Conservation (phyloP, 2,888 invertebrate genomes). For the Glyphotaelius pellucidus region DNA sequence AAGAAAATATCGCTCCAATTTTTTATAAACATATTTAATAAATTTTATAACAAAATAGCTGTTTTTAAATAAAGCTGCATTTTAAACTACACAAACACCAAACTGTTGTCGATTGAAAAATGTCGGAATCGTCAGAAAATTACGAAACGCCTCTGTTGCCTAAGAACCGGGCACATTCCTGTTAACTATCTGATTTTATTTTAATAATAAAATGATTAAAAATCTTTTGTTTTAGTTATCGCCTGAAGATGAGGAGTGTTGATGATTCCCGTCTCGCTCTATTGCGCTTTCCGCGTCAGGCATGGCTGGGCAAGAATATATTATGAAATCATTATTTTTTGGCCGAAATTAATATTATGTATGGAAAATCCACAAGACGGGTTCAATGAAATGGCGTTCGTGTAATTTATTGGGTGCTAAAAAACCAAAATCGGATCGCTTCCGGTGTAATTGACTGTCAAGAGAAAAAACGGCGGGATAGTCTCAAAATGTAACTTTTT, state of each 20-base stretch:
- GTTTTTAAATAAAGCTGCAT: too few species aligned
- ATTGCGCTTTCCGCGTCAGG: not conserved
- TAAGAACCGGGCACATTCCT: not conserved
- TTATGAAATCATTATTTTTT: conserved; percentile 3
- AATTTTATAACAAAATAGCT: too few species aligned
- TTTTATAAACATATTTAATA: too few species aligned
- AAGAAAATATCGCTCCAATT: too few species aligned
- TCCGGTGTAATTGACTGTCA: not conserved
- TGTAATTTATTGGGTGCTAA: conserved; percentile 20
- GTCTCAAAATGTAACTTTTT: not conserved
- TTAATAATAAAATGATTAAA: conserved; percentile 2
- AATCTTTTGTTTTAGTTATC: conserved; percentile 2
- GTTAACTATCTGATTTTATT: not conserved
- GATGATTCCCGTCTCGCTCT: not conserved
- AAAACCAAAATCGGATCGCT: conserved; percentile 13
- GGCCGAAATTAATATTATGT: not conserved
- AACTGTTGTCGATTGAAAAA: not conserved
- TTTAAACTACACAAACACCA: too few species aligned
- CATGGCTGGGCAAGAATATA: not conserved
- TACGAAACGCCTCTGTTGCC: not conserved
- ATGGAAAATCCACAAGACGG: conserved; percentile 20
- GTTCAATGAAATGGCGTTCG: conserved; percentile 16
- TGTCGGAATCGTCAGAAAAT: not conserved
- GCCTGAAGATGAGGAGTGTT: not conserved
- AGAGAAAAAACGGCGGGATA: not conserved